These are phyloP conservation scores for Dreissena rostriformis DNA, from an alignment of 1,140 invertebrate species.

Conservation along the genomic window DNA sequence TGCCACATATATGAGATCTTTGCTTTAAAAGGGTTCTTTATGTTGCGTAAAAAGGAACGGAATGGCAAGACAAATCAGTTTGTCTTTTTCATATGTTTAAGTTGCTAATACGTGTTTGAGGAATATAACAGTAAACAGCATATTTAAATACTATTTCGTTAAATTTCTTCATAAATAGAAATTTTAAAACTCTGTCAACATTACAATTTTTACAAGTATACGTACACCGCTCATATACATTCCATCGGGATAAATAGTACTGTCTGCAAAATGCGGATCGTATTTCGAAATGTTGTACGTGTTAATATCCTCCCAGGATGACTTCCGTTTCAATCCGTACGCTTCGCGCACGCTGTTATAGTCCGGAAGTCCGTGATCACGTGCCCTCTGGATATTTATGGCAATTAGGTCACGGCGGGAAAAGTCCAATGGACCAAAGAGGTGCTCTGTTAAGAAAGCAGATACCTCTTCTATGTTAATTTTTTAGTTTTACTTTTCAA, in stretches of 20 bases:
- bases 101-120: no score
- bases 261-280: background rate
- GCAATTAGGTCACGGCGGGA: conserved; percentile 96
- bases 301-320: conserved; percentile 61
- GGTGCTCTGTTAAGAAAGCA: conserved; percentile 88
- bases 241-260: background rate
- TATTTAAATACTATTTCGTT: no score
- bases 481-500: no score
- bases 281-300: background rate
- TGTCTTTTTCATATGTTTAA: no score
- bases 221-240: conserved; percentile 27
- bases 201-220: background rate
- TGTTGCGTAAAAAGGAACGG: no score
- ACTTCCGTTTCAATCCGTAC: conserved; percentile 79
- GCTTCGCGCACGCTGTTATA: conserved; percentile 94
- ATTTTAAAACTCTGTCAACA: no score
- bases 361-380: conserved; percentile 97
- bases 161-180: no score
- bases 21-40: no score
- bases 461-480: background rate
- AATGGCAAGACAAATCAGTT: no score
- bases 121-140: no score
- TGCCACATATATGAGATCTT: no score
- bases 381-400: conserved; percentile 97
- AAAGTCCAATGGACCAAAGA: conserved; percentile 99